A percentile compares a stretch with the other conserved stretches of the same genome.
phyloP scores from a whole-genome alignment of 2,888 invertebrate species.

The Mythimna loreyi region DNA sequence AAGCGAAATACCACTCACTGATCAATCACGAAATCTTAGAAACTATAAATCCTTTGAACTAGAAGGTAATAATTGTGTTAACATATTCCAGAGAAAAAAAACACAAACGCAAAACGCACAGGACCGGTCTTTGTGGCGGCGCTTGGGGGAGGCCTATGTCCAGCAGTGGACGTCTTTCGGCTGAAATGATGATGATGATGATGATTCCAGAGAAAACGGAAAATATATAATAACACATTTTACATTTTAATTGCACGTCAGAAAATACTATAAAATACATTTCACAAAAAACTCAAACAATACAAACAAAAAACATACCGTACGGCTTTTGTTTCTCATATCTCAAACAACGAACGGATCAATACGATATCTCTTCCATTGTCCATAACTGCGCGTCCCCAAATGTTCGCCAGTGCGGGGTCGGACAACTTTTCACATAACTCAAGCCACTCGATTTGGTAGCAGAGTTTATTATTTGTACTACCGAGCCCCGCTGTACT shows the following conservation, averaged over 20 bases:
- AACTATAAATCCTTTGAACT: too few species aligned
- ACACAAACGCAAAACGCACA: too few species aligned
- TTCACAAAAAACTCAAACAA: background rate
- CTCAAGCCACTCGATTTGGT: conserved; percentile 89
- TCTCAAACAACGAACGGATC: conserved; percentile 27
- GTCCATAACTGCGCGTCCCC: conserved; percentile 66
- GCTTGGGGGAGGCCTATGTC: too few species aligned
- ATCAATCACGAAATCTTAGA: too few species aligned
- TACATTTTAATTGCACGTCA: background rate
- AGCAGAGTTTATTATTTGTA: conserved; percentile 87
- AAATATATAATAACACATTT: too few species aligned
- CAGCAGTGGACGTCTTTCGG: too few species aligned
- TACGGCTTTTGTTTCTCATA: conserved; percentile 26
- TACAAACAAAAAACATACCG: background rate
- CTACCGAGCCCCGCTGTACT: conserved; percentile 70
- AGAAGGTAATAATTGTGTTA: background rate
- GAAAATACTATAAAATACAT: background rate
- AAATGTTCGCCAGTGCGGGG: conserved; percentile 75
- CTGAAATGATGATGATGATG: too few species aligned
- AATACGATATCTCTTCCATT: conserved; percentile 66
- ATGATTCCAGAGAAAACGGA: too few species aligned
- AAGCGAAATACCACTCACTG: too few species aligned
- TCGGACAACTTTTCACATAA: conserved; percentile 88
- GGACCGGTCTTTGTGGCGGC: too few species aligned
- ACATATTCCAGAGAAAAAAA: background rate